These are phyloP conservation scores for Drosophila bifasciata DNA, from an alignment of 1,140 invertebrate genomes.

Conservation along the genomic window DNA sequence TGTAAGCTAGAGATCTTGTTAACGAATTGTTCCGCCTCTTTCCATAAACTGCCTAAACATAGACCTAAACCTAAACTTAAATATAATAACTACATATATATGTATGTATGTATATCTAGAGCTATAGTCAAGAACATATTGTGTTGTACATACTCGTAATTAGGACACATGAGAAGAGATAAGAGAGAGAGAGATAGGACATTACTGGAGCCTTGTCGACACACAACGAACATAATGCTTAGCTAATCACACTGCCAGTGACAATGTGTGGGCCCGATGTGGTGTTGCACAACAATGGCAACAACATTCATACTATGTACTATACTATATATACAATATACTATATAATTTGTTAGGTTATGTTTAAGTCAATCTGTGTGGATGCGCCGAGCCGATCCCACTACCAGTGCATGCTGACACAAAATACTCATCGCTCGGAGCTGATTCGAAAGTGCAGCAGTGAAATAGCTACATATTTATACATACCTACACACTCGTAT, in stretches of 20 bases:
- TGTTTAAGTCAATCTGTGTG: constrained; percentile 63
- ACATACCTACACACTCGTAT: constrained; percentile 11
- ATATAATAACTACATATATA: constrained; percentile 29
- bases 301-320: constrained; percentile 61
- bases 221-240: constrained; percentile 80
- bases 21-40: constrained; percentile 53
- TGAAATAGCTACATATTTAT: constrained; percentile 58
- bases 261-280: constrained; percentile 37
- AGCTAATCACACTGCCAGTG: constrained; percentile 83
- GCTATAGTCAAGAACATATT: constrained; percentile 58
- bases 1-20: constrained; percentile 42
- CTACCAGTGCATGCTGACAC: constrained; percentile 79
- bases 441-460: constrained; percentile 56
- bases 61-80: constrained; percentile 42
- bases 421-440: constrained; percentile 69
- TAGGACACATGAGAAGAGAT: background rate
- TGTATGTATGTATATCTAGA: constrained; percentile 42
- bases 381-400: constrained; percentile 39
- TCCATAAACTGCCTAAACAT: constrained; percentile 46
- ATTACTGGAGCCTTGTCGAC: constrained; percentile 59
- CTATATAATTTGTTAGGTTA: constrained; percentile 55
- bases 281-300: constrained; percentile 11
- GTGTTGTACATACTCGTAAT: constrained; percentile 42
- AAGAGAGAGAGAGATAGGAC: constrained; percentile 25
- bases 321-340: constrained; percentile 67